Evolutionary conservation across 2,888 invertebrate genomes (phyloP).

Genomic region (Drosophila tripunctata): DNA sequence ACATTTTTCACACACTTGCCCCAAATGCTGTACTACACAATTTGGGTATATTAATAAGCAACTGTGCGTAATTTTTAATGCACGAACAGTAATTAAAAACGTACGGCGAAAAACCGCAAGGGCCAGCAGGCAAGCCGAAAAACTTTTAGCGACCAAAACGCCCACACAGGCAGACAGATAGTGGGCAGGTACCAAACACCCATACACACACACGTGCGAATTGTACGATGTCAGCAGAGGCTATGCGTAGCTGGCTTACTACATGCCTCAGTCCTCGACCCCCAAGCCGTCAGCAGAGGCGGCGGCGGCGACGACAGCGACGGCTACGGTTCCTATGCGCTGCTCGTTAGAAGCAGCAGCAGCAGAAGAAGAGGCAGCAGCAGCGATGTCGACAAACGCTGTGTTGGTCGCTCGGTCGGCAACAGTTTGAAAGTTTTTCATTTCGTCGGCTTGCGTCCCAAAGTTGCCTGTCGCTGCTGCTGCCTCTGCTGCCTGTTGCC

Average conservation of each 20-base stretch:
- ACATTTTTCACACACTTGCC: not conserved
- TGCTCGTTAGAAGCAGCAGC: constrained; percentile 74
- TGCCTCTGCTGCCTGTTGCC: constrained; percentile 43
- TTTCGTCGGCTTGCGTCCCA: constrained; percentile 63
- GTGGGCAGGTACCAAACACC: not conserved
- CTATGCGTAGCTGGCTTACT: constrained; percentile 70
- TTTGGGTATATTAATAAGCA: not conserved
- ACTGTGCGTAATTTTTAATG: not conserved
- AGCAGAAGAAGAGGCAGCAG: no score
- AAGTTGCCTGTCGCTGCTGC: constrained; percentile 55
- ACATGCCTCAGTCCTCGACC: constrained; percentile 31
- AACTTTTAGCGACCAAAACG: constrained; percentile 14
- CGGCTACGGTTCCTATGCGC: constrained; percentile 60
- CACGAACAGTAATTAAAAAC: constrained; percentile 36
- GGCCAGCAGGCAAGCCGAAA: constrained; percentile 4
- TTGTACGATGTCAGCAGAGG: constrained; percentile 25
- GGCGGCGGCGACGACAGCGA: constrained; percentile 33
- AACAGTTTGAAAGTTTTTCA: constrained; percentile 78
- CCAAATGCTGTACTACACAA: not conserved
- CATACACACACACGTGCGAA: constrained; percentile 6
- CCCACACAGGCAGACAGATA: constrained; percentile 7
- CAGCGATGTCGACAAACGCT: constrained; percentile 48
- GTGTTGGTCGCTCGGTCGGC: constrained; percentile 55
- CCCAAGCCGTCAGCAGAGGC: constrained; percentile 7
- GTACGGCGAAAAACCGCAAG: constrained; percentile 22